Evolutionary conservation across 2,888 invertebrate genomes (phyloP), one percentile per base, ranked within the genome.

Genomic region (Drosophila macrospina): DNA sequence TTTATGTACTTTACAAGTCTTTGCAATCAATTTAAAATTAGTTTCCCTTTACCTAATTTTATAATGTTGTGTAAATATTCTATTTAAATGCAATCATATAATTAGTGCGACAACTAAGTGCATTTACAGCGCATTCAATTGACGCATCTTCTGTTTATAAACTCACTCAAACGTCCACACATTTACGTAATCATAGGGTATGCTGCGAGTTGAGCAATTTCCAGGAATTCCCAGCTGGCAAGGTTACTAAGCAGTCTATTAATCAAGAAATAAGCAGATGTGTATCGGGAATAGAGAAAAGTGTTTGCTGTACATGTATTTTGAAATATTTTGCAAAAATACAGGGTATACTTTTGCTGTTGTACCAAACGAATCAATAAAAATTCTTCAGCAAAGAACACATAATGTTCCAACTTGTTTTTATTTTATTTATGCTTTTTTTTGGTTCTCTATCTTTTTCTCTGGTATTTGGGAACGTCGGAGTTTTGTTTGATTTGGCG

Each of bases 401-500:
- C n/a, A 6, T 28, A 13, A 54, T 47, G 52, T 71, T 50, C 10
- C 10, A 48, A 48, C 32, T 39, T 42, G 36, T 47, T 54, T 24
- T 55, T 26, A 36, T 44, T 11, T 42, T 37, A 7, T 34, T 28
- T 32, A 48, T 50, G 8, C 37, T 51, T 44, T 50, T 32, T 41
- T 51, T 47, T 44, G n/a, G n/a, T n/a, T n/a, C n/a, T 41, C 63
- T 3, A 20, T 20, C 3, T 51, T 37, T 37, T 39, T 54, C 24
- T 48, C n/a, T 11, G 32, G 15, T 34, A 59, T 44, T 54, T 24
- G 62, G 39, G 56, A 55, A 47, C 41, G 60, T 57, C 71, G 47
- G 45, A 67, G 54, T 62, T 73, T 75, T 76, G 69, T 76, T 79
- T 79, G 79, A 62, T 69, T 69, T 71, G 70, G 55, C 64, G 74